phyloP scores from a whole-genome alignment of 1,140 invertebrate genomes.

The Drosophila arizonae region DNA sequence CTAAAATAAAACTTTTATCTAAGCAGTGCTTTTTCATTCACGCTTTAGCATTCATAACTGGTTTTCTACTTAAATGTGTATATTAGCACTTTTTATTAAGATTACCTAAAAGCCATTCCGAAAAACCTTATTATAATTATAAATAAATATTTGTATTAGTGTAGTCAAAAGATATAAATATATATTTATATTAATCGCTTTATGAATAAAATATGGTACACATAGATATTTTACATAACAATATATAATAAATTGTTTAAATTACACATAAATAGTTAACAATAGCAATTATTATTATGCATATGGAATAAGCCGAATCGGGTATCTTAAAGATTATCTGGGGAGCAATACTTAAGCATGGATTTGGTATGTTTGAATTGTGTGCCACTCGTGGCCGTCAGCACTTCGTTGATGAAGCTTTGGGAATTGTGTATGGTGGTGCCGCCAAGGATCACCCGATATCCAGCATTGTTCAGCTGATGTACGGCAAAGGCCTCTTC shows the following conservation, averaged over 20 bases:
- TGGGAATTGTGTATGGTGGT: conserved; percentile 95
- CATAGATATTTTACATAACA: conserved; percentile 27
- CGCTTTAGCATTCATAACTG: neutral
- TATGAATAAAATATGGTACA: conserved; percentile 27
- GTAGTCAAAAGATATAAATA: neutral
- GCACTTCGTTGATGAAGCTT: conserved; percentile 90
- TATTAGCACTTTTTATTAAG: too few relatives aligned
- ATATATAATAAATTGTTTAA: conserved; percentile 43
- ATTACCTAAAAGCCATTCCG: too few relatives aligned
- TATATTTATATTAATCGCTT: conserved; percentile 2
- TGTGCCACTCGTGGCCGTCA: conserved; percentile 84
- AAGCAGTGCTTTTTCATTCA: neutral
- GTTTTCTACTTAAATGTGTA: too few relatives aligned
- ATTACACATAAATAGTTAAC: conserved; percentile 71
- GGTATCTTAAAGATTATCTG: conserved; percentile 67
- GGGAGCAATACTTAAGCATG: conserved; percentile 77
- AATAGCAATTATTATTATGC: conserved; percentile 49
- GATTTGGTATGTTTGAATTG: conserved; percentile 84
- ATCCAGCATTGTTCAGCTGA: conserved; percentile 91
- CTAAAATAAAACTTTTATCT: too few relatives aligned
- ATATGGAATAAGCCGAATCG: conserved; percentile 22
- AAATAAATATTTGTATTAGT: too few relatives aligned
- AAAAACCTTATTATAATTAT: too few relatives aligned
- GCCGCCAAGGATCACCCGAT: conserved; percentile 93
- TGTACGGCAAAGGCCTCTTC: conserved; percentile 96